Evolutionary conservation across 2,113 vertebrate species (phyloP), one percentile per base, ranked within the genome.

Genomic region (Oreocharis arfaki): DNA sequence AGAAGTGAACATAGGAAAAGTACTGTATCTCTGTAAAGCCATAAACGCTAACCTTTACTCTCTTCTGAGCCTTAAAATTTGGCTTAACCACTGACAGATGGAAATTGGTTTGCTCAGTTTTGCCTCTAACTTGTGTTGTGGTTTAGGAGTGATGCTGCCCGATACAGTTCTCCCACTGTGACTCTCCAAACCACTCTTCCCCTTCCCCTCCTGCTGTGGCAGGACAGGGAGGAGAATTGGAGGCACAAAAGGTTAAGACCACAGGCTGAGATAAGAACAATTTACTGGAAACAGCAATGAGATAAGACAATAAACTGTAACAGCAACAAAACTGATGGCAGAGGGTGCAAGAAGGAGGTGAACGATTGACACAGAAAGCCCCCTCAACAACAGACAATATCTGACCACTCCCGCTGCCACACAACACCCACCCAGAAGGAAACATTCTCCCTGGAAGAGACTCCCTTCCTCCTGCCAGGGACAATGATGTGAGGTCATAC

Each of bases 161-260:
- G 10, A 35, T 7, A 4, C 0, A 11, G 41, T 30, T 53, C 30
- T 55, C 69, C n/a, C 19, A 22, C n/a, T 47, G 39, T 53, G 39
- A 10, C 20, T 27, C 35, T 53, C n/a, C 30, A 60, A 67, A 46
- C 19, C 23, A 19, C 28, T 59, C 27, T 37, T 65, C 13, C 7
- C 23, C 7, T 59, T 67, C 16, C 26, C 20, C 3, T 74, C 24
- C 9, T 3, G 4, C 24, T 41, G 20, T 4, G 6, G 24, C 0
- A 0, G 28, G 57, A 14, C 20, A 44, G 6, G 67, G 39, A 49
- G 30, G 11, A 53, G 12, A 65, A 44, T 1, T 47, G 55, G 20
- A 55, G 12, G 24, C 24, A 47, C 9, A 27, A 47, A 68, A 61
- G 10, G 9, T 68, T 10, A 60, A 26, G 16, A 41, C 26, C 13